These are phyloP conservation scores for Calyptomena viridis DNA, from an alignment of 2,113 vertebrate species.

Conservation along the genomic window DNA sequence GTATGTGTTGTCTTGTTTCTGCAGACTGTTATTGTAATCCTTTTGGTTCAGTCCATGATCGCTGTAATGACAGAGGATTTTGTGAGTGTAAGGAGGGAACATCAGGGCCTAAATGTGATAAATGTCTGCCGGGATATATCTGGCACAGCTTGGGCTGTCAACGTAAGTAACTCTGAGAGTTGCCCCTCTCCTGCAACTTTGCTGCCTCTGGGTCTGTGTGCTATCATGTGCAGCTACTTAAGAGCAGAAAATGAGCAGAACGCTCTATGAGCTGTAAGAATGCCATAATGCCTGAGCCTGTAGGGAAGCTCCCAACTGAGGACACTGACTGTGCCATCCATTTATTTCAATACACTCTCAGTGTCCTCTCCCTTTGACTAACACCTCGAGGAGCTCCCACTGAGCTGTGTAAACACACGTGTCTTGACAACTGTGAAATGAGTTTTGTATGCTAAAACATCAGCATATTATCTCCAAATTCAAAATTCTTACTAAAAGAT, in stretches of 20 bases:
- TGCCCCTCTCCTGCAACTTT: conserved; percentile 66
- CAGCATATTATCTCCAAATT: not conserved
- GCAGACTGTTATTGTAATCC: conserved; percentile 99
- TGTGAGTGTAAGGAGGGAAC: conserved; percentile 98
- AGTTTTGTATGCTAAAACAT: not conserved
- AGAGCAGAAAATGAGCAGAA: conserved; percentile 35
- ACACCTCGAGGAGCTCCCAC: not conserved
- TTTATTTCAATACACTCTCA: not conserved
- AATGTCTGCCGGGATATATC: conserved; percentile 96
- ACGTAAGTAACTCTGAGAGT: conserved; percentile 90
- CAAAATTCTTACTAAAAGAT: not conserved
- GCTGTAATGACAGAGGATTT: conserved; percentile 98
- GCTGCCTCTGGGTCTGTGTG: conserved; percentile 70
- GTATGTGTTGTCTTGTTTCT: conserved; percentile 93
- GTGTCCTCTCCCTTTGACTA: not conserved
- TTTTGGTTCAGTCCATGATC: conserved; percentile 93
- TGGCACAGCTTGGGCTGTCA: conserved; percentile 95
- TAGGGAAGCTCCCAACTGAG: not conserved
- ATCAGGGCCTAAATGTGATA: conserved; percentile 94
- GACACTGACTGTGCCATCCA: not conserved
- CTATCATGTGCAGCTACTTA: conserved; percentile 56
- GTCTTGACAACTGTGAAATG: not conserved
- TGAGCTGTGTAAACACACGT: conserved; percentile 1
- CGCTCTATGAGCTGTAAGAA: conserved; percentile 2
- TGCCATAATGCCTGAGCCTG: not conserved